Base-by-base conservation (phyloP, 2,113 vertebrate species). In the Hippocampus mohnikei region DNA sequence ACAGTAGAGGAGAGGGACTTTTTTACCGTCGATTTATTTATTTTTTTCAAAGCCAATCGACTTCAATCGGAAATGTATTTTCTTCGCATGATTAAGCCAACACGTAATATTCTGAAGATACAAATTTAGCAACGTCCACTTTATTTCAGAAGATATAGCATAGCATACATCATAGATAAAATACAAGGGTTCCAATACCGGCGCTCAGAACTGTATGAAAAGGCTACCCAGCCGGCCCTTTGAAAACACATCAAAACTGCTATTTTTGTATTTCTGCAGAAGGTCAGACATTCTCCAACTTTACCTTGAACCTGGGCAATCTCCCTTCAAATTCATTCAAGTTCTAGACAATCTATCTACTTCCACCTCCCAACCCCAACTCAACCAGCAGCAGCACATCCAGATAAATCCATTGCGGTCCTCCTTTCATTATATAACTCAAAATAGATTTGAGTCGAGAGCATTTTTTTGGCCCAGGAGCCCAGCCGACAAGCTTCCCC, bases 341-440 rank as follows among this genome's bases (percentile, higher is more conserved):
- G 48, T 29, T 50, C n/a, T 48, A 29, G 20, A 15, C 15, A 48
- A 27, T 69, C 44, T 29, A 27, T 66, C 53, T 66, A 52, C 71
- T 15, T 62, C 46, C 41, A 33, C 42, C 50, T 52, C 50, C 66
- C 41, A 58, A 67, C 44, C 52, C 37, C 70, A 37, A 68, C 75
- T 48, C 69, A 46, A 66, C 69, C 75, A 58, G 63, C 78, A 69
- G 60, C 60, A 74, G 58, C 78, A 78, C 10, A 44, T 44, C 81
- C 79, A 74, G 70, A 79, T 79, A 80, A 84, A 70, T 71, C 77
- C 61, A 41, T 77, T 6, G 48, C 80, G 71, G 79, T 85, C 79
- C 52, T 79, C 79, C 75, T 86, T 89, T 87, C 73, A 85, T 86
- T 81, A 86, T 81, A 68, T 71, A 86, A 88, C 75, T 81, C 83